These are phyloP conservation scores for Drosophila mayri DNA, from an alignment of 1,140 invertebrate genomes.

Conservation along the genomic window DNA sequence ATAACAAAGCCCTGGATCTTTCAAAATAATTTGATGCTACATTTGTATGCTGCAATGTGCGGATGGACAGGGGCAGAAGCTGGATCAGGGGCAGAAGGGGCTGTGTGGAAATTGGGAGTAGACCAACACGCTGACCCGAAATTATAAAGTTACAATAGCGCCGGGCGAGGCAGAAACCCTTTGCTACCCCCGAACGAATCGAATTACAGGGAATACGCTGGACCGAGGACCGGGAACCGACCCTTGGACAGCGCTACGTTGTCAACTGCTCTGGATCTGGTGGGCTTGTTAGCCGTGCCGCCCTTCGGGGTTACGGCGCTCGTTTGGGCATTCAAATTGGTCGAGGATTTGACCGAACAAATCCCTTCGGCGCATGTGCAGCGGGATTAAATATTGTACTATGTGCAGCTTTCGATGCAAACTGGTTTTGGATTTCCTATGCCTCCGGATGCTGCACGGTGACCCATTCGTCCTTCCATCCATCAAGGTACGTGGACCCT, in stretches of 20 bases:
- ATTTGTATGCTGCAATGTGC: slow-evolving; percentile 57
- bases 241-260: slow-evolving; percentile 58
- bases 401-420: slow-evolving; percentile 66
- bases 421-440: slow-evolving; percentile 78
- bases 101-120: slow-evolving; percentile 22
- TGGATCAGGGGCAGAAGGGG: slow-evolving; percentile 11
- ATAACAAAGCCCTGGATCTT: slow-evolving; percentile 31
- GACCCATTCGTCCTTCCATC: slow-evolving; percentile 68
- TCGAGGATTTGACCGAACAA: slow-evolving; percentile 79
- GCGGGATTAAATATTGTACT: slow-evolving; percentile 74
- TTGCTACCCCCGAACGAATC: slow-evolving; percentile 60
- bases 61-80: slow-evolving; percentile 6
- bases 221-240: slow-evolving; percentile 44
- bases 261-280: slow-evolving; percentile 42
- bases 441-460: slow-evolving; percentile 65
- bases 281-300: slow-evolving; percentile 56
- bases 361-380: slow-evolving; percentile 76
- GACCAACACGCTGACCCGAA: slow-evolving; percentile 69
- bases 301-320: slow-evolving; percentile 50
- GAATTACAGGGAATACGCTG: slow-evolving; percentile 58
- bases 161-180: slow-evolving; percentile 65
- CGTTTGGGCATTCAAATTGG: slow-evolving; percentile 59
- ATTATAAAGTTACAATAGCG: slow-evolving; percentile 77
- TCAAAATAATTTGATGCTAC: slow-evolving; percentile 69
- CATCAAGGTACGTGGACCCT: slow-evolving; percentile 67